Percentiles rank a stretch among this genome's conserved stretches.
These are phyloP conservation scores for Rousettus madagascariensis DNA, from an alignment of 2,797 vertebrate genomes.

Conservation along the genomic window DNA sequence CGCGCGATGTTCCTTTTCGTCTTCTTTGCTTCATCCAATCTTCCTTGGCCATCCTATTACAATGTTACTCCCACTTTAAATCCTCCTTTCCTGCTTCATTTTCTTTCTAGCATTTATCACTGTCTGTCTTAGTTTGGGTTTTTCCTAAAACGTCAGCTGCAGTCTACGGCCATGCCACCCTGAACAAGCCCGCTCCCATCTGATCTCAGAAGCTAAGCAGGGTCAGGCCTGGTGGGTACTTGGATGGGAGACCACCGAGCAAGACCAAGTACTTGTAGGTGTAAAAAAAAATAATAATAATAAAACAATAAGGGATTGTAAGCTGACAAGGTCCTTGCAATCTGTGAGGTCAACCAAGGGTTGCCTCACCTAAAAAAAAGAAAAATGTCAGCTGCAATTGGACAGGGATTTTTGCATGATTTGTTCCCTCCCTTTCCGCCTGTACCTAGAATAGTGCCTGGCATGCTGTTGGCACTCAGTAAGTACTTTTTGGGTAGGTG, in stretches of 20 bases:
- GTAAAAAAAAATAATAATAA: no score
- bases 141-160: not conserved
- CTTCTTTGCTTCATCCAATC: not conserved
- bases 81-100: not conserved
- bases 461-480: accelerated
- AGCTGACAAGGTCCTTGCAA: no score
- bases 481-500: not conserved
- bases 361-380: no score
- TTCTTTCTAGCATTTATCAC: not conserved
- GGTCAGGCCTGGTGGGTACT: no score
- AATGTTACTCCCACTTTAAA: not conserved
- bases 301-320: no score
- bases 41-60: not conserved
- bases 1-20: not conserved
- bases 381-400: not conserved
- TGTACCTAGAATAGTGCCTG: not conserved
- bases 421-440: not conserved
- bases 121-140: not conserved
- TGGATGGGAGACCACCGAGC: no score
- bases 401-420: not conserved
- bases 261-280: no score
- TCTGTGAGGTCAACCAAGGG: no score
- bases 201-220: no score
- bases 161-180: no score
- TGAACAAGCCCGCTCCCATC: no score